phyloP scores from a whole-genome alignment of 2,113 vertebrate genomes.

The Ophiodon elongatus region DNA sequence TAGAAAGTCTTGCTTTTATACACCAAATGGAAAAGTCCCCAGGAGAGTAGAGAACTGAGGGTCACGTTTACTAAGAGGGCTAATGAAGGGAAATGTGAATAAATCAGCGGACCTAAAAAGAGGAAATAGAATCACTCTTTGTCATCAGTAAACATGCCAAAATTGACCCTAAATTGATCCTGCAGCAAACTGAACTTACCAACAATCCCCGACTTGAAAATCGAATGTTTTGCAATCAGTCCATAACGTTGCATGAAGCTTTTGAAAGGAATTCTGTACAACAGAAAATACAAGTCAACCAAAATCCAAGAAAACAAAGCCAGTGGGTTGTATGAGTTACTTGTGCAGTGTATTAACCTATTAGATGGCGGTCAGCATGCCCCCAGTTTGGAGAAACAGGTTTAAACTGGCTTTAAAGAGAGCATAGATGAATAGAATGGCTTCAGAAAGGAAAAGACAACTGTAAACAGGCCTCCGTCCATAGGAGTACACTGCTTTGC shows the following conservation, averaged over 20 bases:
- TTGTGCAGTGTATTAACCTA: not conserved
- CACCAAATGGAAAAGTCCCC: constrained; percentile 55
- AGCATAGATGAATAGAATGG: not conserved
- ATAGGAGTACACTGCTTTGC: not conserved
- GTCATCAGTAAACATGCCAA: constrained; percentile 16
- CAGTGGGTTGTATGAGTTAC: not conserved
- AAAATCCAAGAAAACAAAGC: constrained; percentile 13
- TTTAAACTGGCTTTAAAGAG: not conserved
- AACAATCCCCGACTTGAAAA: constrained; percentile 20
- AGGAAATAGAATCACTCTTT: constrained; percentile 59
- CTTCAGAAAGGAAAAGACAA: not conserved
- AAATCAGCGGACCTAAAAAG: constrained; percentile 60
- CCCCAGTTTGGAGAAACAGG: not conserved
- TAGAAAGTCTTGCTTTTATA: constrained; percentile 55
- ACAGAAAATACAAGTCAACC: constrained; percentile 38
- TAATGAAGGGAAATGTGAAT: constrained; percentile 47
- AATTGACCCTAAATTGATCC: not conserved
- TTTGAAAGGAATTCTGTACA: constrained; percentile 88
- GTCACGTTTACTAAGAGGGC: constrained; percentile 36
- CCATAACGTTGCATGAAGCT: constrained; percentile 89
- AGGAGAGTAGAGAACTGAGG: constrained; percentile 51
- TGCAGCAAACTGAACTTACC: constrained; percentile 71
- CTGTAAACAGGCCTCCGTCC: not conserved
- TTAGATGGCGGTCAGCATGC: not conserved
- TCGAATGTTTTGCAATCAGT: constrained; percentile 79